Percentiles rank a stretch among this genome's conserved stretches.
phyloP scores from a whole-genome alignment of 2,113 vertebrate genomes.

The Jacana jacana region DNA sequence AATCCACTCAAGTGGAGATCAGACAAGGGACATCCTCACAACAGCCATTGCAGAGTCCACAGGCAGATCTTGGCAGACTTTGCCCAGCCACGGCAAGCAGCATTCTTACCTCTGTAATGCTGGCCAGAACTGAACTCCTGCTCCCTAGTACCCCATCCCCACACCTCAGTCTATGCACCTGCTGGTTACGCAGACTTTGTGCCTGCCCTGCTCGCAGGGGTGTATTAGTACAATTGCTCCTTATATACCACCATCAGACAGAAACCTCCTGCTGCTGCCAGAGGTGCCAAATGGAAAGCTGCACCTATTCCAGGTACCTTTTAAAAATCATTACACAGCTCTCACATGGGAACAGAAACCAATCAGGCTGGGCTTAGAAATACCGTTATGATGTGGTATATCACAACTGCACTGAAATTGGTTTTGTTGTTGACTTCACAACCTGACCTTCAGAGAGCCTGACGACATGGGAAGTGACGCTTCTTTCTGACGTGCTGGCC shows the following conservation, averaged over 20 bases:
- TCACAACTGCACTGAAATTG: not conserved
- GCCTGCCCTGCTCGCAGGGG: not conserved
- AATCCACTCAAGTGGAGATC: not conserved
- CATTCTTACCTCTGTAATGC: not conserved
- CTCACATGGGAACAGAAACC: not conserved
- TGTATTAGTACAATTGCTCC: not conserved
- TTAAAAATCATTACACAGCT: not conserved
- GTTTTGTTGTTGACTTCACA: not conserved
- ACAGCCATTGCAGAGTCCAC: accelerated
- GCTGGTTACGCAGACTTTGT: not conserved
- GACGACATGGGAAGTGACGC: not conserved
- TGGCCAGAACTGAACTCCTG: not conserved
- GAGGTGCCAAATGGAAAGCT: not conserved
- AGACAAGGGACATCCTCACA: not conserved
- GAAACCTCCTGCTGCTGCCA: not conserved
- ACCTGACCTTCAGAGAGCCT: not conserved
- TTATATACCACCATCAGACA: not conserved
- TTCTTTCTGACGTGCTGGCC: not conserved
- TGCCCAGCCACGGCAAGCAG: not conserved
- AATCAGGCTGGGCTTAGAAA: not conserved
- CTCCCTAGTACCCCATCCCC: not conserved
- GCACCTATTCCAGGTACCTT: not conserved
- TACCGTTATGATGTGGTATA: not conserved
- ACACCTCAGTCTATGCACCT: accelerated
- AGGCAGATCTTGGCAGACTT: not conserved